Evolutionary conservation across 1,140 invertebrate genomes (phyloP).

Genomic region (Palaemon carinicauda): DNA sequence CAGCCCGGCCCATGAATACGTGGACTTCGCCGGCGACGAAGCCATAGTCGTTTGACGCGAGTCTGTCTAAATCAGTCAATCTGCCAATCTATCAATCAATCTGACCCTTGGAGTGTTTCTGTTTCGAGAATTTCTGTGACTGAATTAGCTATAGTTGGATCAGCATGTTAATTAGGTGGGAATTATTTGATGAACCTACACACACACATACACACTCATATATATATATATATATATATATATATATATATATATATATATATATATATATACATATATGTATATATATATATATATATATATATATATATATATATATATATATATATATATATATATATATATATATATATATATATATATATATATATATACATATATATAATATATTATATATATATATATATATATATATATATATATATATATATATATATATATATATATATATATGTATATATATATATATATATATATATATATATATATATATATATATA

Average conservation of each 20-base stretch:
- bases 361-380: background rate
- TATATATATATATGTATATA: background rate
- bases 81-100: too few species aligned
- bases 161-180: too few species aligned
- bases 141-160: too few species aligned
- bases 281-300: background rate
- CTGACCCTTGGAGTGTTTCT: too few species aligned
- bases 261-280: background rate
- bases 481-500: background rate
- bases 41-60: too few species aligned
- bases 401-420: constrained; percentile 3
- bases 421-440: constrained; percentile 3
- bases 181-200: too few species aligned
- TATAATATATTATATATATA: constrained; percentile 9
- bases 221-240: too few species aligned
- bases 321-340: background rate
- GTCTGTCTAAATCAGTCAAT: too few species aligned
- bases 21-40: too few species aligned
- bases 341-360: background rate
- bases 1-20: too few species aligned
- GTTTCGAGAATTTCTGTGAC: too few species aligned
- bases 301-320: background rate
- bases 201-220: too few species aligned
- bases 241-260: background rate
- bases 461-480: background rate